Conservation (phyloP, 2,113 vertebrate species). For the Oreochromis spilurus region DNA sequence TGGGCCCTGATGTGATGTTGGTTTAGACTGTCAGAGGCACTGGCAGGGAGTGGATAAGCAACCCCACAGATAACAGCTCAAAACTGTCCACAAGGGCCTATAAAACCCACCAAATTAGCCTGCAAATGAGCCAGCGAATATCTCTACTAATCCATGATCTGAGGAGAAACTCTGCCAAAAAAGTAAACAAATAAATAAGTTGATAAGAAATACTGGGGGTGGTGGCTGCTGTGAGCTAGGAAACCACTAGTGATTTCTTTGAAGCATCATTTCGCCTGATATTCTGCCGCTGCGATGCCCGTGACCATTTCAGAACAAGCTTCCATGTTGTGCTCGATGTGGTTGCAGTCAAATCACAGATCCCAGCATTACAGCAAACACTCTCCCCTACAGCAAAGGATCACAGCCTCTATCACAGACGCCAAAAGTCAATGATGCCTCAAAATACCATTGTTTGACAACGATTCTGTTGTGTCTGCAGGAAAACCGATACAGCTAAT, state of each 20-base stretch:
- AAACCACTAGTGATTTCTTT: conserved; percentile 47
- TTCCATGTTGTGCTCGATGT: conserved; percentile 31
- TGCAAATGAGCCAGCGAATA: conserved; percentile 73
- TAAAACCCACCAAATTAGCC: conserved; percentile 73
- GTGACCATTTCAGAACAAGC: conserved; percentile 32
- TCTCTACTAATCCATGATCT: conserved; percentile 73
- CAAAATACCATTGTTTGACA: conserved; percentile 7
- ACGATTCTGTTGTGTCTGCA: background rate
- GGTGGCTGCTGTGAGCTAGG: conserved; percentile 49
- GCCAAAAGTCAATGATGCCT: conserved; percentile 24
- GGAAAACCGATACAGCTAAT: background rate
- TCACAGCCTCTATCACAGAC: conserved; percentile 13
- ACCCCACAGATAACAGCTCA: conserved; percentile 64
- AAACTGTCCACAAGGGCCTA: conserved; percentile 67
- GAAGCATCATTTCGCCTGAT: conserved; percentile 49
- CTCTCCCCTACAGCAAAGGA: conserved; percentile 17
- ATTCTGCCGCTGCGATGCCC: conserved; percentile 5
- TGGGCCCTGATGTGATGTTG: conserved; percentile 56
- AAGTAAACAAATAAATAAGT: conserved; percentile 71
- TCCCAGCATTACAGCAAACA: background rate
- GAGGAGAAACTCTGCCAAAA: conserved; percentile 58
- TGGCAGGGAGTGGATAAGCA: conserved; percentile 59
- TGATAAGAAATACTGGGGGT: conserved; percentile 50
- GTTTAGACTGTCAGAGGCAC: conserved; percentile 51
- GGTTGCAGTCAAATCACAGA: conserved; percentile 38